A percentile compares a stretch with the other conserved stretches of the same genome.
These are phyloP conservation scores for Leptoteleia sp. DNA, from an alignment of 1,140 invertebrate species.

Conservation along the genomic window DNA sequence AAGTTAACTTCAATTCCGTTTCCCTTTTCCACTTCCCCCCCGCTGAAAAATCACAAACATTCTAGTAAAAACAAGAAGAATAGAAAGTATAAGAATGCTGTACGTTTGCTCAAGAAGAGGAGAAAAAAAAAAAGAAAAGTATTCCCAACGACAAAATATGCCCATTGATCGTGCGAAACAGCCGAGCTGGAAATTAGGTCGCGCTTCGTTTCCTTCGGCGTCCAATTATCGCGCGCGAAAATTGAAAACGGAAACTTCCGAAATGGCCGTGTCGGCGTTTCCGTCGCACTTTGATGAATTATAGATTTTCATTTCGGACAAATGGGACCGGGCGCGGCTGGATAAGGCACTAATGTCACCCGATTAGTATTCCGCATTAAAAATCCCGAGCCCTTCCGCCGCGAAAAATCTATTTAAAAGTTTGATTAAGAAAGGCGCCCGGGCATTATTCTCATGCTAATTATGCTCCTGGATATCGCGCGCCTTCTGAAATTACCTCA, in stretches of 20 bases:
- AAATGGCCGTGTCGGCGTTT: constrained; percentile 32
- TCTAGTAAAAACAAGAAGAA: no score
- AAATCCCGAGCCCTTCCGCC: constrained; percentile 61
- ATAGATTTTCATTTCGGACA: constrained; percentile 62
- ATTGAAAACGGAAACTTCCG: constrained; percentile 56
- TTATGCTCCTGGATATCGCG: constrained; percentile 69
- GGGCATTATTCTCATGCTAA: constrained; percentile 76
- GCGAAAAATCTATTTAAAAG: constrained; percentile 77
- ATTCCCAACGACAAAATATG: not conserved
- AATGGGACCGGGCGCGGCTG: constrained; percentile 50
- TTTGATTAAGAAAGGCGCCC: constrained; percentile 75
- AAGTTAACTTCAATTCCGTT: no score
- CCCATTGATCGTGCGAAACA: constrained; percentile 13
- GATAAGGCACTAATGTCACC: constrained; percentile 67
- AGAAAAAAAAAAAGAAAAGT: no score
- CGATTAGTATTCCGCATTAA: constrained; percentile 73
- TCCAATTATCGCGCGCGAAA: constrained; percentile 49
- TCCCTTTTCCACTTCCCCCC: no score
- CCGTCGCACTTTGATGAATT: constrained; percentile 55
- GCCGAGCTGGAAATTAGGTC: constrained; percentile 42
- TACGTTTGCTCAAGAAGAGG: not conserved
- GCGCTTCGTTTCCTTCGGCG: constrained; percentile 37
- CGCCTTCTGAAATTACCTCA: constrained; percentile 71
- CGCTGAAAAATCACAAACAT: no score
- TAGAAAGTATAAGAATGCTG: no score